Evolutionary conservation across 2,797 vertebrate species (phyloP).

Genomic region (Toxotes lorentzi): DNA sequence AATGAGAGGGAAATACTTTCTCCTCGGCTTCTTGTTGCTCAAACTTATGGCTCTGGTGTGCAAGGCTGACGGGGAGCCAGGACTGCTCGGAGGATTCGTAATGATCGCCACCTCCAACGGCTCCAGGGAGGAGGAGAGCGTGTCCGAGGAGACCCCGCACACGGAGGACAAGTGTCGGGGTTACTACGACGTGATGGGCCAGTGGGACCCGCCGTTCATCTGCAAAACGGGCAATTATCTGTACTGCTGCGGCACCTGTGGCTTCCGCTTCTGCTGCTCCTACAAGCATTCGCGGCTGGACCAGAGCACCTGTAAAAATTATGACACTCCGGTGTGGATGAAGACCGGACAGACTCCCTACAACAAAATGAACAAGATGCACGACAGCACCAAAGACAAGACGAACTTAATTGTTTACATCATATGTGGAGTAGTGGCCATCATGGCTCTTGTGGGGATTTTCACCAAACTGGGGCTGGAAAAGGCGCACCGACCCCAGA

Average conservation of each 20-base stretch:
- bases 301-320: constrained; percentile 96
- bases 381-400: constrained; percentile 96
- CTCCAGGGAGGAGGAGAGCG: constrained; percentile 88
- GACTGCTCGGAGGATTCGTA: constrained; percentile 92
- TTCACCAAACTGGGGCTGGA: constrained; percentile 98
- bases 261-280: constrained; percentile 98
- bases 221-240: constrained; percentile 96
- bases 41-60: constrained; percentile 94
- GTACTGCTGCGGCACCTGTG: constrained; percentile 99
- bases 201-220: constrained; percentile 97
- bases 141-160: constrained; percentile 90
- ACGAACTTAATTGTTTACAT: constrained; percentile 99
- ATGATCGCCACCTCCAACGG: constrained; percentile 94
- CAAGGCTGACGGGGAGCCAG: constrained; percentile 94
- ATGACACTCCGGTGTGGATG: constrained; percentile 95
- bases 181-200: constrained; percentile 99
- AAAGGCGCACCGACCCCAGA: constrained; percentile 96
- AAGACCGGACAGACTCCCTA: constrained; percentile 92
- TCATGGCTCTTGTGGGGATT: constrained; percentile 98
- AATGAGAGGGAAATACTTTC: constrained; percentile 87
- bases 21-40: constrained; percentile 92
- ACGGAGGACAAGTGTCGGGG: constrained; percentile 93
- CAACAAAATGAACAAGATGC: constrained; percentile 91
- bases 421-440: constrained; percentile 97
- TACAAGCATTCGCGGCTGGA: constrained; percentile 93